Base-by-base conservation (phyloP, 1,140 invertebrate species). In the Drosophila neocordata region DNA sequence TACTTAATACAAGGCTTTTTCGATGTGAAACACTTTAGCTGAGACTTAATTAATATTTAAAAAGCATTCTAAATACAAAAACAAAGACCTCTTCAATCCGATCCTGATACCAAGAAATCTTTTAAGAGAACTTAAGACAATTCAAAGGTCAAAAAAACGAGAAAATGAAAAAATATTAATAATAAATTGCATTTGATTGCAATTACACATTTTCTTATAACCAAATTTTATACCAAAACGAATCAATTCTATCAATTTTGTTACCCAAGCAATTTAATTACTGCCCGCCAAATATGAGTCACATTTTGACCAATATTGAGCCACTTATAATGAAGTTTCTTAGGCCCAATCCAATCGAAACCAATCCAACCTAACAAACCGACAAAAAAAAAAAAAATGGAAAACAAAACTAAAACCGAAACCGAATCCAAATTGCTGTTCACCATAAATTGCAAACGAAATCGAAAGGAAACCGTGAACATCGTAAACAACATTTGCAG, bases 391-490 rank as follows among this genome's bases (percentile, higher is more conserved):
- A 48, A 20, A 44, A 44, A 44, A 20, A 48, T 20, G 15, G 8
- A 11, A 48, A 48, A 15, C 8, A 18, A 53, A 64, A 60, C 58
- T 57, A 52, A 60, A 63, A 18, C 37, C 5, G 62, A 67, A 22
- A 48, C 56, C 63, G 61, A 65, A 48, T 66, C 57, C 66, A 65
- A 77, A 81, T 87, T 81, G 82, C 70, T 61, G 63, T 67, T 27
- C 27, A 59, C 72, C 83, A 88, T 87, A 87, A 87, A 87, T 87
- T 88, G 75, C 63, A 71, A 88, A 88, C 67, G 85, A 89, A 89
- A 89, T 90, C 87, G 81, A 90, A 89, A 87, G 87, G 85, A 89
- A 89, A 90, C 87, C 85, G 80, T 82, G 85, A 89, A 90, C 78
- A 90, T 79, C 85, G 81, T 89, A 87, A 89, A 90, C 78, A 89